Base-by-base conservation (phyloP, 1,140 invertebrate species). In the Panulirus ornatus region DNA sequence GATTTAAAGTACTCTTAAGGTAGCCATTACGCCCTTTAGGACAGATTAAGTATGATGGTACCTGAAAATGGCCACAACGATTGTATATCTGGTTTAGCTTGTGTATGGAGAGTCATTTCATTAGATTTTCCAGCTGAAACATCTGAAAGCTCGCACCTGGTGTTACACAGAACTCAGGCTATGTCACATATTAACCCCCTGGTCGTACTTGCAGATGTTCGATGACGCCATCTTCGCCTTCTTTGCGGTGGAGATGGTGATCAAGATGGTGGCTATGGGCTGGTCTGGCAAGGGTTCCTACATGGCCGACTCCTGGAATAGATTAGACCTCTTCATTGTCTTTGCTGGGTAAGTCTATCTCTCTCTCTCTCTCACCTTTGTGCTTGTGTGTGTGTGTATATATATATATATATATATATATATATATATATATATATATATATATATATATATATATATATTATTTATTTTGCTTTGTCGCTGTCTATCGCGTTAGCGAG, bases 251-350 rank as follows among this genome's bases (percentile, higher is more conserved):
- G 98, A 99, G 94, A 98, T 99, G 99, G 95, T 97, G 81, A 97
- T 99, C 93, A 99, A 99, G 95, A 98, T 99, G 96, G 96, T 98
- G 30, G 99, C 99, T 22, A 99, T 99, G 98, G 99, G 99, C n/a
- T 96, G 99, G 75, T 97, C 96, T 92, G 99, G 99, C 30, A 97
- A 97, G 93, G 96, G 97, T 42, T 97, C 98, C 0, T 99, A 99
- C 94, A 95, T 99, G 91, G 98, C 98, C 0, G 99, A 99, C 93
- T 98, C 98, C 0, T 99, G 98, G 98, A 99, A 99, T 94, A 96
- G 98, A 93, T 95, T 99, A 88, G 99, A 99, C 94, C 98, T 98
- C 94, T 99, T 99, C 95, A 99, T 99, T 93, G 99, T 99, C 1
- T 93, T 98, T 88, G 97, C 98, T 84, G 99, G 99, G 97, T 98